phyloP scores from a whole-genome alignment of 2,797 vertebrate genomes.

The Silurus aristotelis region DNA sequence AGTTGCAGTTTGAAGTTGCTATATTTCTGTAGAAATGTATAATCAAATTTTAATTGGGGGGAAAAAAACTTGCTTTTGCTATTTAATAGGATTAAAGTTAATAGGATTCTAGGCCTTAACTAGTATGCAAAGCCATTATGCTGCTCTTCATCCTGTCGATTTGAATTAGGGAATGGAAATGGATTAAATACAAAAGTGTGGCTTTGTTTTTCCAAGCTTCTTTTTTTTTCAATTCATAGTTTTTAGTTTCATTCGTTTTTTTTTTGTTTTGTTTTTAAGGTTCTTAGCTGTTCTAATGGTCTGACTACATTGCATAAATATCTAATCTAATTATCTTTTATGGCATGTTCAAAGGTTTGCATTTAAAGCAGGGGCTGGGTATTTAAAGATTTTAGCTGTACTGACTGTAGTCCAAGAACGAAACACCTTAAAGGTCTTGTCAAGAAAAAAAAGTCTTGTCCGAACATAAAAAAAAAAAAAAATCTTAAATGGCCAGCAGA shows the following conservation, averaged over 20 bases:
- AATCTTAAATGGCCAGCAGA: not conserved
- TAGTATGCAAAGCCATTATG: slow-evolving; percentile 6
- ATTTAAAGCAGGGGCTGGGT: not conserved
- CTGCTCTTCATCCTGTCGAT: slow-evolving; percentile 20
- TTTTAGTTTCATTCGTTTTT: not conserved
- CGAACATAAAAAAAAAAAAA: no score
- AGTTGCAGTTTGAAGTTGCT: not conserved
- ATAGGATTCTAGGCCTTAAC: not conserved
- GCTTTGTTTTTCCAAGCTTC: not conserved
- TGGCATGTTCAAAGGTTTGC: not conserved
- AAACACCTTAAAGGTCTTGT: not conserved
- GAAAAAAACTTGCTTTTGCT: no score
- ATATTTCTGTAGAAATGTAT: not conserved
- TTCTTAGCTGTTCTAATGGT: not conserved
- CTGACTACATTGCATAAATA: not conserved
- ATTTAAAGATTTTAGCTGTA: not conserved
- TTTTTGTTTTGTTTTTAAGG: no score
- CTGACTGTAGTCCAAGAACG: not conserved
- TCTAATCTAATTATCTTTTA: not conserved
- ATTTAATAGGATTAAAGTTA: no score
- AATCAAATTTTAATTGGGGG: no score
- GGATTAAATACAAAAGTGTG: not conserved
- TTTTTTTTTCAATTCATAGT: not conserved
- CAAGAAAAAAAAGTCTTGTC: not conserved
- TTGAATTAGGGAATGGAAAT: slow-evolving; percentile 21